Evolutionary conservation across 2,888 invertebrate species (phyloP), one percentile per base, ranked within the genome.

Genomic region (Lottia scabra): DNA sequence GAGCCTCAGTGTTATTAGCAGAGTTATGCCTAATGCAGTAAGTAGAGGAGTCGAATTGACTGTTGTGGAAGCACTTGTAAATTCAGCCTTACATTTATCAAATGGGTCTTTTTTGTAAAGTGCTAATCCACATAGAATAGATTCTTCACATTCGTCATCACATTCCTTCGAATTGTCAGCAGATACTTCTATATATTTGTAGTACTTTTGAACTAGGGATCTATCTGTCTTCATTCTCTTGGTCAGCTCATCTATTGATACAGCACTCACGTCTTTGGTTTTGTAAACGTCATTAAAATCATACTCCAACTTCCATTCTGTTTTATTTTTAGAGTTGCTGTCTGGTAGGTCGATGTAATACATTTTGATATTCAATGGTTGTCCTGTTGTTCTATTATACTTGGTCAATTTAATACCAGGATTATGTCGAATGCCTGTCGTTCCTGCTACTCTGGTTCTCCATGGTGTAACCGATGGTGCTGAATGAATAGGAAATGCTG

Each of bases 381-480:
- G 89, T 15, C 86, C 85, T 13, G 83, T 83, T 1, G 69, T 68
- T 78, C 94, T 95, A 90, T 97, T 95, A 89, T 96, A 97, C 90
- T 95, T 95, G 90, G 96, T 95, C 64, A 97, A 93, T 77, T 97
- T 92, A 75, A 97, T 91, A 56, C 95, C 96, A 4, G 97, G 97
- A 90, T 97, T 97, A 86, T 96, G 96, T 8, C 8, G 83, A 78
- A 0, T 79, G 3, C 88, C 88, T 4, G 70, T 74, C 16, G 2
- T 2, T 63, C 79, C 62, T 26, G 67, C 10, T 65, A 77, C 80
- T 71, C 82, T 83, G 73, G 94, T 94, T 79, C 94, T 93, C 90
- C 94, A 93, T 0, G 98, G 97, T 71, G 96, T 96, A 77, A 98
- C 93, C 63, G 97, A 94, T 23, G 98, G 97, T 15, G 97, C 95